These are phyloP conservation scores for Resseliella maxima DNA, from an alignment of 2,888 invertebrate genomes.

Conservation along the genomic window DNA sequence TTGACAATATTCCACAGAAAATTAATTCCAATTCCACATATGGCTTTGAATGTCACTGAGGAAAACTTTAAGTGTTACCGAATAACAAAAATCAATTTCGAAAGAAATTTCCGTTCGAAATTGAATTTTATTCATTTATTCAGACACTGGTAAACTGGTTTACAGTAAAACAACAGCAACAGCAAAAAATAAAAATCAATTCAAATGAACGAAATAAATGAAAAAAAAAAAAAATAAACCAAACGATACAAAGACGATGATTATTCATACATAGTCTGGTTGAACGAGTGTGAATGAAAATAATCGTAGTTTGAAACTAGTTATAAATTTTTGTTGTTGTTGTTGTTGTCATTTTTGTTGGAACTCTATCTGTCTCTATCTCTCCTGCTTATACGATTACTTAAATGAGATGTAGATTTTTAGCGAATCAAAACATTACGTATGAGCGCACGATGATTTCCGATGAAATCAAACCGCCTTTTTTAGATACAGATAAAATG, in stretches of 20 bases:
- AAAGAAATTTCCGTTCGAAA: constrained; percentile 50
- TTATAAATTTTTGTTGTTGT: neutral
- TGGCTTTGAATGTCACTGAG: neutral
- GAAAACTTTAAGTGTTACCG: neutral
- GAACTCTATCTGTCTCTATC: neutral
- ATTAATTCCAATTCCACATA: neutral
- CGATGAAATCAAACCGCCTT: neutral
- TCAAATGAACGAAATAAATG: neutral
- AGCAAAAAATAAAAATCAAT: constrained; percentile 2
- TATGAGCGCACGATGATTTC: neutral
- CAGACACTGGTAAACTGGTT: constrained; percentile 36
- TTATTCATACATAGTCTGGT: constrained; percentile 26
- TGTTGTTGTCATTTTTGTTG: neutral
- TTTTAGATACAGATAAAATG: constrained; percentile 14
- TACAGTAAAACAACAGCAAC: neutral
- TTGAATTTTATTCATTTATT: constrained; percentile 45
- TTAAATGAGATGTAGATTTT: neutral
- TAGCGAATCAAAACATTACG: constrained; percentile 46
- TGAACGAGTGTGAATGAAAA: constrained; percentile 48
- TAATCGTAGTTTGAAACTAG: constrained; percentile 41
- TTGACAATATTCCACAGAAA: neutral
- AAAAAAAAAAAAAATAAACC: neutral
- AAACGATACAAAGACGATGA: constrained; percentile 43
- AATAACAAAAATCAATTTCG: neutral
- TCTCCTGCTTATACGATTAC: neutral